Evolutionary conservation across 2,113 vertebrate genomes (phyloP).

Genomic region (Aythya baeri): DNA sequence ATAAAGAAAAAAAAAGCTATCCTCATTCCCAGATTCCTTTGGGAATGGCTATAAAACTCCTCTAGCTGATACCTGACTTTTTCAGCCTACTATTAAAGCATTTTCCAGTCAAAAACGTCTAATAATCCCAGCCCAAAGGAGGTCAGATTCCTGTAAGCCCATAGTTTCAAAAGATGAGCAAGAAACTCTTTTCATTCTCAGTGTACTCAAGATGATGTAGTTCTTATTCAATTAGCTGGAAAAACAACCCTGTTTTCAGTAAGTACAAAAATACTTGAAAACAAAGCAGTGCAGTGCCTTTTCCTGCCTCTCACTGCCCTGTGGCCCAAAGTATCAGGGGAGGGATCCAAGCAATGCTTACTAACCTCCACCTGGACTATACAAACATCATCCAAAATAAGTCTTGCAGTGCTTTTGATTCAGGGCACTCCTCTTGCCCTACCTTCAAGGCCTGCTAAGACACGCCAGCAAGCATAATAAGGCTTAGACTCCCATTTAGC

Average conservation of each 20-base stretch:
- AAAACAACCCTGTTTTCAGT: constrained; percentile 46
- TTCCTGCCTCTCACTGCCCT: constrained; percentile 25
- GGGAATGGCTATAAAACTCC: not conserved
- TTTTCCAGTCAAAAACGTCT: not conserved
- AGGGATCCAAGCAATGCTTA: constrained; percentile 25
- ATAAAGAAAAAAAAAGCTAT: not conserved
- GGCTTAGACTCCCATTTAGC: not conserved
- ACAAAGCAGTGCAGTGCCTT: constrained; percentile 11
- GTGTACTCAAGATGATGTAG: not conserved
- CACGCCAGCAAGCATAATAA: not conserved
- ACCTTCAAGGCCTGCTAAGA: constrained; percentile 12
- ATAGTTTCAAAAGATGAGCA: not conserved
- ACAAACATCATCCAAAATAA: not conserved
- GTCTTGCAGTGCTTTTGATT: not conserved
- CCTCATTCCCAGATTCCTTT: not conserved
- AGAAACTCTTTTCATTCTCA: not conserved
- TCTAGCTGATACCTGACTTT: not conserved
- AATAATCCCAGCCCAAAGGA: not conserved
- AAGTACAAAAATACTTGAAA: not conserved
- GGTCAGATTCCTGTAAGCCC: not conserved
- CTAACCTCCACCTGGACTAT: not conserved
- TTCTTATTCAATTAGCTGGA: not conserved
- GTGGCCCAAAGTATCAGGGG: constrained; percentile 27
- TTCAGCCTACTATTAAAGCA: not conserved
- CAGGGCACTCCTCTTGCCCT: constrained; percentile 7